A percentile compares a stretch with the other conserved stretches of the same genome.
Evolutionary conservation across 2,113 vertebrate species (phyloP).

Genomic region (Eurystomus gularis): DNA sequence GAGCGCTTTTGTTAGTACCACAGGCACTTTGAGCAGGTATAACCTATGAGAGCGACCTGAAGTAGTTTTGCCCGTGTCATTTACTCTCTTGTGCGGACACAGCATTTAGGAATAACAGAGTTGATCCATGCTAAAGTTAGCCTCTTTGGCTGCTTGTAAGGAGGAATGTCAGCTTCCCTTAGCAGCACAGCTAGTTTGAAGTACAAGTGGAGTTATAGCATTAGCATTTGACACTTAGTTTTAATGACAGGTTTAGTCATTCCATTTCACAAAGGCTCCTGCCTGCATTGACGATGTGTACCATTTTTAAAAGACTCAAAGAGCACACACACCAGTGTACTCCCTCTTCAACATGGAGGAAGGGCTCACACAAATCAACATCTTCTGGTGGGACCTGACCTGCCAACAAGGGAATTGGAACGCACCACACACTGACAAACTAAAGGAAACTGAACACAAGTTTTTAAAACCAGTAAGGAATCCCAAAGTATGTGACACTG

Average conservation of each 20-base stretch:
- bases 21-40: neutral
- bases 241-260: neutral
- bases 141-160: neutral
- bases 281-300: neutral
- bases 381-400: neutral
- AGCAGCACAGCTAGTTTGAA: neutral
- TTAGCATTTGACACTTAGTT: neutral
- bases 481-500: neutral
- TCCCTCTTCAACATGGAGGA: neutral
- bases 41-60: neutral
- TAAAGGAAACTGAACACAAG: neutral
- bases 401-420: neutral
- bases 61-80: neutral
- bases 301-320: neutral
- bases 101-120: neutral
- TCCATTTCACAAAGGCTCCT: neutral
- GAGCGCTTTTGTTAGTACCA: neutral
- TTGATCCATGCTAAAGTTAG: neutral
- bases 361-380: neutral
- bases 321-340: rapidly evolving
- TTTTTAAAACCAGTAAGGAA: neutral
- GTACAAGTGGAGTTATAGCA: neutral
- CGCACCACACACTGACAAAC: neutral
- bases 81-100: neutral
- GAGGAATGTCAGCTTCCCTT: neutral